Percentiles rank a stretch among this genome's conserved stretches.
phyloP scores from a whole-genome alignment of 2,797 vertebrate species.

The Spheniscus humboldti region DNA sequence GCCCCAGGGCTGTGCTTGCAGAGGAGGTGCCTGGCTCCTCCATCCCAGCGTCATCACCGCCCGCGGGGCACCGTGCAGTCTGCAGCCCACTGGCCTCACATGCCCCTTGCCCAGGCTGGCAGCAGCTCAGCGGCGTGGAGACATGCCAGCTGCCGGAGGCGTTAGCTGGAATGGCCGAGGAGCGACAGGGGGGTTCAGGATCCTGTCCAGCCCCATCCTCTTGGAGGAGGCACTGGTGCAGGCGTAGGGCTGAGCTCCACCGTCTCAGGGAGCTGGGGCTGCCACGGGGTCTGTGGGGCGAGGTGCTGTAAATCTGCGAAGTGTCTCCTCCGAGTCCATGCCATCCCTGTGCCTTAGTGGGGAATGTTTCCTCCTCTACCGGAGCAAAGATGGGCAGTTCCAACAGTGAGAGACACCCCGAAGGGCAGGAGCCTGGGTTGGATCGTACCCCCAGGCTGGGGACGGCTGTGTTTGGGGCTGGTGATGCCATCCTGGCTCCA shows the following conservation, averaged over 20 bases:
- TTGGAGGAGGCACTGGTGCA: fast-evolving
- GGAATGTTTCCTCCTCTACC: background rate
- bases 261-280: background rate
- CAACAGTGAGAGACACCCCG: fast-evolving
- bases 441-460: background rate
- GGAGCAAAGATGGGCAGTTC: background rate
- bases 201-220: fast-evolving
- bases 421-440: fast-evolving
- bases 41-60: fast-evolving
- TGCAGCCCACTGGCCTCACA: fast-evolving
- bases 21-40: background rate
- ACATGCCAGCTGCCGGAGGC: fast-evolving
- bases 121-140: background rate
- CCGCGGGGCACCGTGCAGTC: background rate
- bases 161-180: fast-evolving
- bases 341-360: background rate
- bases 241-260: background rate
- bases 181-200: fast-evolving
- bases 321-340: fast-evolving
- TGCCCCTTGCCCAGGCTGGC: background rate
- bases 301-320: background rate
- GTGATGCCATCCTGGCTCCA: fast-evolving
- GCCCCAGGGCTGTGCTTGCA: background rate
- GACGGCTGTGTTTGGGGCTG: background rate
- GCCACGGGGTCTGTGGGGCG: fast-evolving